phyloP scores from a whole-genome alignment of 2,797 vertebrate genomes.

The Alca torda region DNA sequence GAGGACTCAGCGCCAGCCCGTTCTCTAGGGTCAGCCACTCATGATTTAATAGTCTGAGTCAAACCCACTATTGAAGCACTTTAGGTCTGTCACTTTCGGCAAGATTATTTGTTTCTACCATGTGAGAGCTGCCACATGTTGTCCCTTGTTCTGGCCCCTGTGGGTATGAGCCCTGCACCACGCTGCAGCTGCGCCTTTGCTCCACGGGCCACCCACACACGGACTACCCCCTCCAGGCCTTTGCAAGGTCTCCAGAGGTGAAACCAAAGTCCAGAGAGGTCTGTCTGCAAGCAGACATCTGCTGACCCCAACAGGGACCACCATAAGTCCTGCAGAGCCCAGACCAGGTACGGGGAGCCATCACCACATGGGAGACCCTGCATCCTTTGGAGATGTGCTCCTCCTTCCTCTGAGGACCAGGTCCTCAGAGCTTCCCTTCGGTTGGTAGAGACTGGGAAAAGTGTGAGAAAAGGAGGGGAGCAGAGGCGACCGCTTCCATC shows the following conservation, averaged over 20 bases:
- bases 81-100: not conserved
- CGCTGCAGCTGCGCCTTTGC: not conserved
- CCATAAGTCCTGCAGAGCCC: not conserved
- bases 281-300: not conserved
- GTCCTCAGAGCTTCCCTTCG: not conserved
- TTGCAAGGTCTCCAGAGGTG: not conserved
- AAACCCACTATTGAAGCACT: accelerated
- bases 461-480: not conserved
- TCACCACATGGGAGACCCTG: not conserved
- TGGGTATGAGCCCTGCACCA: not conserved
- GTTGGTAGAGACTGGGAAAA: not conserved
- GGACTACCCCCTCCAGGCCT: not conserved
- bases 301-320: not conserved
- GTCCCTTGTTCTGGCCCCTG: not conserved
- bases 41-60: not conserved
- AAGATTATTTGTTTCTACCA: not conserved
- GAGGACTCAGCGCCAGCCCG: not conserved
- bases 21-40: not conserved
- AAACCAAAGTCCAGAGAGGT: not conserved
- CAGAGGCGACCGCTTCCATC: not conserved
- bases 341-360: not conserved
- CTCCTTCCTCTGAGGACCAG: not conserved
- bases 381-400: not conserved
- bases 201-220: not conserved
- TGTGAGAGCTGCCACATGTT: not conserved